Base-by-base conservation (phyloP, 2,888 invertebrate genomes). In the Trichogramma dendrolimi region DNA sequence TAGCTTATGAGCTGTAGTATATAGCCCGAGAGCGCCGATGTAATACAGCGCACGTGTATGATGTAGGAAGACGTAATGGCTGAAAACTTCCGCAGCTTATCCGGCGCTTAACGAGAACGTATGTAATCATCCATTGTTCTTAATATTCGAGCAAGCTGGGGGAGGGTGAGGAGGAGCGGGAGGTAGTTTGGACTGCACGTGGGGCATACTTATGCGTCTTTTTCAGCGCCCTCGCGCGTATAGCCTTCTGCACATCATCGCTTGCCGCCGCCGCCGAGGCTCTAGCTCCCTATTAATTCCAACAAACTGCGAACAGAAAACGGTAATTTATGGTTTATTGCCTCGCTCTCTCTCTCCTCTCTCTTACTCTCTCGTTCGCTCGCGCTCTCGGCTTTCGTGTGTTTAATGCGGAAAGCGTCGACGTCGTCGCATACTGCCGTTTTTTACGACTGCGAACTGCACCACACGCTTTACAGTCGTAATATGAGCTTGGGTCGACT, bases 321-420 rank as follows among this genome's bases (percentile, higher is more conserved):
- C 60, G 63, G 58, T 64, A 64, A 64, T 64, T 61, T 58, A 58
- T 55, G 55, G 61, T 58, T 64, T 61, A 64, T 64, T 60, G 52
- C 58, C 44, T 6, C n/a, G 27, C 27, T 2, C 27, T 27, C 27
- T 27, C 27, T 27, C 27, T 27, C 27, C 27, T 27, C 27, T 27
- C 27, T 27, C 27, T 27, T 27, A 27, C 27, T 27, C 27, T 27
- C 27, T 27, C 27, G 27, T 27, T 27, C 27, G 27, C 27, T 27
- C 27, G 27, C 27, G 27, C 27, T 27, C 27, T 27, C 27, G 27
- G 27, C 27, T 27, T 27, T 27, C 27, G 27, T 27, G 27, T 27
- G 27, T 59, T 59, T 62, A 55, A 55, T 58, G 58, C 55, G 55
- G 42, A 47, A 55, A 27, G 27, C 27, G 27, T 27, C 27, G 27